Evolutionary conservation across 2,888 invertebrate species (phyloP).

Genomic region (Drymonia ruficornis): DNA sequence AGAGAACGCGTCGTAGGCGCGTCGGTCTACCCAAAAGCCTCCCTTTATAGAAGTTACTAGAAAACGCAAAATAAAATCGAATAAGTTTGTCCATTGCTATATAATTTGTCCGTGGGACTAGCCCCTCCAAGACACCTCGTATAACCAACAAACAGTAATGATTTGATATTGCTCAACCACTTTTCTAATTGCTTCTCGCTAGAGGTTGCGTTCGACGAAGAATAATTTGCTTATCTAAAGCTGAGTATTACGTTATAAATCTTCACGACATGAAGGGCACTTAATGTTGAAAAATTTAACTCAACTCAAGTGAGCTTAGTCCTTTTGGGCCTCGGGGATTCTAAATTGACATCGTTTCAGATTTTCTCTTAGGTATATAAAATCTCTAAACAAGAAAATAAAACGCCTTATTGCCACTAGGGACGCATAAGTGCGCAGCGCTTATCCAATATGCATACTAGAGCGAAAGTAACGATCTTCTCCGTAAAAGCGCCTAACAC

Average conservation of each 20-base stretch:
- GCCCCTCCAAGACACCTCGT: conserved; percentile 1
- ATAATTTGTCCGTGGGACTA: conserved; percentile 14
- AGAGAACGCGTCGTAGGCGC: too few relatives aligned
- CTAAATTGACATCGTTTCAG: conserved; percentile 9
- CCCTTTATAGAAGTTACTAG: background rate
- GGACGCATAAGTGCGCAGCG: conserved; percentile 25
- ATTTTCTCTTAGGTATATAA: conserved; percentile 6
- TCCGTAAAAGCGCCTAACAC: conserved; percentile 23
- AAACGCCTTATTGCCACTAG: conserved; percentile 16
- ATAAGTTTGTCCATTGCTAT: conserved; percentile 24
- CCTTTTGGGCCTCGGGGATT: background rate
- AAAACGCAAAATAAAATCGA: conserved; percentile 5
- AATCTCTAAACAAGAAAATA: conserved; percentile 22
- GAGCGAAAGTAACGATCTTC: conserved; percentile 22
- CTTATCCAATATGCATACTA: conserved; percentile 33
- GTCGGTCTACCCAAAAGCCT: too few relatives aligned
- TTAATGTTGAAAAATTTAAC: too few relatives aligned
- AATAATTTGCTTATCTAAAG: conserved; percentile 8
- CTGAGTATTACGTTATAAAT: too few relatives aligned
- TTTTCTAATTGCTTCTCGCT: conserved; percentile 25
- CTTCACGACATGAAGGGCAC: too few relatives aligned
- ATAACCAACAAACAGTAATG: conserved; percentile 21
- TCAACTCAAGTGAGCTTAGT: background rate
- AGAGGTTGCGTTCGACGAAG: conserved; percentile 19
- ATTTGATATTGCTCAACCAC: conserved; percentile 24